Conservation (phyloP, 2,113 vertebrate genomes). For the Chloebia gouldiae region DNA sequence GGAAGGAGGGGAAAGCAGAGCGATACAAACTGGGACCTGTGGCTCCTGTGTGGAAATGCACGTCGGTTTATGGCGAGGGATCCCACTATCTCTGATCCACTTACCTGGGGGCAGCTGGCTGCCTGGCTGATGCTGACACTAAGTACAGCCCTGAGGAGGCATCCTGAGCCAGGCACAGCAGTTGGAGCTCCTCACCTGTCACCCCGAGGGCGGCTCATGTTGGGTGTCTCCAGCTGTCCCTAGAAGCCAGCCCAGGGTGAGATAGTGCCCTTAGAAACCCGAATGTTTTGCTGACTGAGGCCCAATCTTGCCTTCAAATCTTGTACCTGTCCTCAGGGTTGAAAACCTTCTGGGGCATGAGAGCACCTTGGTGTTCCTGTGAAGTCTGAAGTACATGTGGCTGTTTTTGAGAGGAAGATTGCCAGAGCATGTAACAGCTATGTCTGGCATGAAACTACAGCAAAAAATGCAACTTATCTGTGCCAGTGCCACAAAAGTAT, state of each 20-base stretch:
- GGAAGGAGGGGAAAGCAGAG: neutral
- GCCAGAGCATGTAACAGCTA: neutral
- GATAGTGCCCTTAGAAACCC: constrained; percentile 28
- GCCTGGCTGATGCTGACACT: neutral
- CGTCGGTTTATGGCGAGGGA: neutral
- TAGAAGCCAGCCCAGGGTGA: neutral
- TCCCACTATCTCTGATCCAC: neutral
- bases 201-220: constrained; percentile 20
- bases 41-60: neutral
- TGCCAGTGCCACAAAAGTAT: neutral
- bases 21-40: neutral
- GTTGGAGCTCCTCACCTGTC: constrained; percentile 59
- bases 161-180: neutral
- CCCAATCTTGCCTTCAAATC: constrained; percentile 30
- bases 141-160: constrained; percentile 31
- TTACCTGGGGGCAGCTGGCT: constrained; percentile 15
- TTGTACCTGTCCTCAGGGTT: neutral
- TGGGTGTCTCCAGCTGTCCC: constrained; percentile 49
- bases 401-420: neutral
- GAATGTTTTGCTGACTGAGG: neutral
- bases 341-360: neutral
- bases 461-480: neutral
- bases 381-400: neutral
- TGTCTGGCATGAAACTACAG: neutral
- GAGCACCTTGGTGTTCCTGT: neutral